Evolutionary conservation across 2,797 vertebrate species (phyloP).

Genomic region (Columba guinea): DNA sequence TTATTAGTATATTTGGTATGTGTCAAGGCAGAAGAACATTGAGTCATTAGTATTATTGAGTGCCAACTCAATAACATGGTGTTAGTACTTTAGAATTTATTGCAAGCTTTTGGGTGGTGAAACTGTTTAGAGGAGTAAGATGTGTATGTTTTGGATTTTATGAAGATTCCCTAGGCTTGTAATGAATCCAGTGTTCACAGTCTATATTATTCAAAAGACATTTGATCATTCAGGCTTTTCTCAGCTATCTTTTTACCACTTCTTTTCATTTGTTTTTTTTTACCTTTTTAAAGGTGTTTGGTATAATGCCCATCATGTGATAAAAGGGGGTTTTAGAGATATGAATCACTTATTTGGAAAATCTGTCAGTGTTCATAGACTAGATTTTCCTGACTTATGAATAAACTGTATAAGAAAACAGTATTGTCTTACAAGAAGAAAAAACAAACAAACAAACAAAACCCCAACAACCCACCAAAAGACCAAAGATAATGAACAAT

Average conservation of each 20-base stretch:
- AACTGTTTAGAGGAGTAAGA: not conserved
- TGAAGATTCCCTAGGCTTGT: not conserved
- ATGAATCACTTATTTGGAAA: not conserved
- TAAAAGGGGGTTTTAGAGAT: not conserved
- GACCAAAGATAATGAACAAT: not conserved
- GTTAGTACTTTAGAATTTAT: not conserved
- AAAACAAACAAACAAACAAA: not conserved
- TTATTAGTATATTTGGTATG: conserved; percentile 8
- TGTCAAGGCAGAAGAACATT: conserved; percentile 15
- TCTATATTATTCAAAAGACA: not conserved
- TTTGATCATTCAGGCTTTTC: not conserved
- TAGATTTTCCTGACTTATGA: not conserved
- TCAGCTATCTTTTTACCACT: not conserved
- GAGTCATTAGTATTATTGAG: not conserved
- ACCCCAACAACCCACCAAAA: not conserved
- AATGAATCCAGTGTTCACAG: not conserved
- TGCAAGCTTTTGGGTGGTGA: not conserved
- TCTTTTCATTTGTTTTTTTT: not conserved
- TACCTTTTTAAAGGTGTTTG: not conserved
- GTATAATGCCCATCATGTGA: not conserved
- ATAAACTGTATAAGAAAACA: not conserved
- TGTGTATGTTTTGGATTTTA: not conserved
- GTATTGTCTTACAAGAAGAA: not conserved
- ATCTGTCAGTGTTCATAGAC: not conserved
- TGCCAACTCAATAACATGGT: not conserved